Conservation (phyloP, 2,113 vertebrate genomes). For the Cyphomyrus discorhynchus region DNA sequence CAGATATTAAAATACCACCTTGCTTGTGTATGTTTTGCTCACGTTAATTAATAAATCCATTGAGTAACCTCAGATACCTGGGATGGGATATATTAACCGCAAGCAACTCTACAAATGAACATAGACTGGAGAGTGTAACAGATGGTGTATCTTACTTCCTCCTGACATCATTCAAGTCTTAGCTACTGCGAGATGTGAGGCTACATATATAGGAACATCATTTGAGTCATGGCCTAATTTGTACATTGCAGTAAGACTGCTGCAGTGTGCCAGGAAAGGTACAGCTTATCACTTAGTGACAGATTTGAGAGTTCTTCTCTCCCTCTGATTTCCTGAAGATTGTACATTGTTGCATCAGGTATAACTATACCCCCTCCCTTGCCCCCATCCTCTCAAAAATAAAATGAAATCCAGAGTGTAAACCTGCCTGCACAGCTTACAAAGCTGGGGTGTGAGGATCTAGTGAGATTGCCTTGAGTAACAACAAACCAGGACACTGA, state of each 20-base stretch:
- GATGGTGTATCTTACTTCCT: background rate
- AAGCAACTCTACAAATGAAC: background rate
- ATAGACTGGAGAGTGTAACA: background rate
- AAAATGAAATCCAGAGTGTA: background rate
- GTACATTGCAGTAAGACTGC: background rate
- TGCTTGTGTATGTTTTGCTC: background rate
- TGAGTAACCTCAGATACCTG: background rate
- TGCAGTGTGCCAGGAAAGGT: background rate
- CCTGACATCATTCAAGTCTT: background rate
- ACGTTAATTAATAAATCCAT: background rate
- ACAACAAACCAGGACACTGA: background rate
- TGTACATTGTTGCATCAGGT: constrained; percentile 14
- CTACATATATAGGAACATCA: background rate
- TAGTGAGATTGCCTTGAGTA: background rate
- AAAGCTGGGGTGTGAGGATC: background rate
- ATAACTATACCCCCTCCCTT: background rate
- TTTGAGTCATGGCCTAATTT: background rate
- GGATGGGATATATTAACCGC: background rate
- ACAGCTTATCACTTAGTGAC: background rate
- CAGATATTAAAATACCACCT: background rate
- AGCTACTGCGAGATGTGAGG: background rate
- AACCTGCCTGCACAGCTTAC: background rate
- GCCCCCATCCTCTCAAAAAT: background rate
- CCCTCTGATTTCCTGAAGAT: constrained; percentile 14
- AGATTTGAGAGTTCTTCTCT: background rate